Evolutionary conservation across 2,113 vertebrate genomes (phyloP), one percentile per base, ranked within the genome.

Genomic region (Toxotes jaculatrix): DNA sequence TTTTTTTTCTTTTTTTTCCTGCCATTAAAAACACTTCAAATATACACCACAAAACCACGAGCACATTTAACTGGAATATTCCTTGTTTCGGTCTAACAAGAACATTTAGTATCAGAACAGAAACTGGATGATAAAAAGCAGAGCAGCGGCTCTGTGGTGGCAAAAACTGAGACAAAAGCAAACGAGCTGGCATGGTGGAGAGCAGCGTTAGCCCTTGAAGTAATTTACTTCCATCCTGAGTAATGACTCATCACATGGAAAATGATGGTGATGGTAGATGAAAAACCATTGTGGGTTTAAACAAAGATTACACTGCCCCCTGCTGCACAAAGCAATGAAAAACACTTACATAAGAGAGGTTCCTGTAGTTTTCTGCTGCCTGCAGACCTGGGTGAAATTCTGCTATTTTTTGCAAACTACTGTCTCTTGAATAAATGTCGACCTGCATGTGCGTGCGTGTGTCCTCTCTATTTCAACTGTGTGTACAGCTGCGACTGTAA

Each of bases 201-300:
- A 72, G 78, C 65, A 36, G 79, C 2, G 66, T 70, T 45, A 79
- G 83, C 81, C 84, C 75, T 84, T 80, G 17, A 83, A 88, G 81
- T 82, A 63, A 86, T 89, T 90, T 79, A 84, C 81, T 75, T 87
- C 74, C 65, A 88, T 84, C 76, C 82, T 82, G 60, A 89, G 68
- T 78, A 81, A 86, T 92, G 90, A 92, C 81, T 93, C 92, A 90
- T 87, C 87, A 87, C 73, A 87, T 65, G 77, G 87, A 89, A 78
- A 80, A 66, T 66, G 49, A 88, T 87, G 67, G 51, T 47, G 43
- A 79, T 7, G 45, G 71, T 51, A 38, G 42, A 74, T 61, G 31
- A 75, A 51, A 81, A 70, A 45, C 1, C 7, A 11, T 14, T 36
- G 40, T 7, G 13, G 0, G 38, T 60, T 80, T 64, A 45, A 0